A percentile compares a stretch with the other conserved stretches of the same genome.
Evolutionary conservation across 2,797 vertebrate species (phyloP).

Genomic region (Lagodon rhomboides): DNA sequence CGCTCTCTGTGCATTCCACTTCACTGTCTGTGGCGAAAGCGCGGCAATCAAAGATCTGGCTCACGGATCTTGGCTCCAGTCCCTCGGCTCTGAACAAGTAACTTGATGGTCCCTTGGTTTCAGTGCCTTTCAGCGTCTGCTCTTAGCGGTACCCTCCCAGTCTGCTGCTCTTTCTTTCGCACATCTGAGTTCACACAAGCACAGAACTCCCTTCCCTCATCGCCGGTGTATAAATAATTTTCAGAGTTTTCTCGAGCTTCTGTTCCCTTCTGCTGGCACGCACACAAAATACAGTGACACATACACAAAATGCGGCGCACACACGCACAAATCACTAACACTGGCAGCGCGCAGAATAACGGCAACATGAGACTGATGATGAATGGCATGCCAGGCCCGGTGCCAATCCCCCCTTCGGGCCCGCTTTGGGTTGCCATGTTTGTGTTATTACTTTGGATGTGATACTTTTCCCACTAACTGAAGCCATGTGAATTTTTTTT

Average conservation of each 20-base stretch:
- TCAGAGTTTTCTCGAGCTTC: constrained; percentile 39
- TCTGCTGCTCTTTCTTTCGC: constrained; percentile 31
- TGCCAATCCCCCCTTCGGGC: constrained; percentile 67
- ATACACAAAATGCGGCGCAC: neutral
- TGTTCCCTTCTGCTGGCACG: constrained; percentile 33
- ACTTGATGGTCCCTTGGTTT: constrained; percentile 77
- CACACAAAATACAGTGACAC: neutral
- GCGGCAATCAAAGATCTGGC: constrained; percentile 63
- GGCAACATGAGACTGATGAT: constrained; percentile 70
- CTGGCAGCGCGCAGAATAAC: constrained; percentile 41
- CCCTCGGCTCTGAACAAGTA: constrained; percentile 40
- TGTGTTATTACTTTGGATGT: constrained; percentile 77
- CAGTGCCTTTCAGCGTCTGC: constrained; percentile 33
- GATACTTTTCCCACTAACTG: constrained; percentile 78
- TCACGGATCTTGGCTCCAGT: constrained; percentile 48
- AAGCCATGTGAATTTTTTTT: constrained; percentile 76
- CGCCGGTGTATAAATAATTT: constrained; percentile 35
- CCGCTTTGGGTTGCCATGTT: constrained; percentile 74
- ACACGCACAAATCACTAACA: constrained; percentile 42
- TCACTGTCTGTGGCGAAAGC: constrained; percentile 52
- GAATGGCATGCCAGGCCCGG: constrained; percentile 70
- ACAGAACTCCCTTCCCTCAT: constrained; percentile 31
- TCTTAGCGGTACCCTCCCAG: constrained; percentile 29
- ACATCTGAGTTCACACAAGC: constrained; percentile 25
- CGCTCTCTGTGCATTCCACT: constrained; percentile 41